These are phyloP conservation scores for Epicampocera succincta DNA, from an alignment of 2,888 invertebrate species.

Conservation along the genomic window DNA sequence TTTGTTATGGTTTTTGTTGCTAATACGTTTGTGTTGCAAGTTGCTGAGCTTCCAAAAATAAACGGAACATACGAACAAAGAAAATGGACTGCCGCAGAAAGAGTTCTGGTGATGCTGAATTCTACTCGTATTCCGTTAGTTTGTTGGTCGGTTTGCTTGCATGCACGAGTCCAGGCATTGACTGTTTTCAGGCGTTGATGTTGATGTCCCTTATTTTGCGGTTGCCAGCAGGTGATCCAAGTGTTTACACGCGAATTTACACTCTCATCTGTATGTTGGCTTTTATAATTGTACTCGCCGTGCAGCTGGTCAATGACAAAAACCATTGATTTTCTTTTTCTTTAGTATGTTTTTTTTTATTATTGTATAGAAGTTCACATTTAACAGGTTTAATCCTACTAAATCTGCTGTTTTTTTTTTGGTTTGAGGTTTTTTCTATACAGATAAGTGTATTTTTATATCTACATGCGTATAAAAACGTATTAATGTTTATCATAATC, in stretches of 20 bases:
- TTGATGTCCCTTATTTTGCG: conserved; percentile 65
- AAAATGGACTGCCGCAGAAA: conserved; percentile 22
- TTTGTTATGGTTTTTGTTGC: conserved; percentile 59
- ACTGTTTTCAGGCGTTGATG: conserved; percentile 59
- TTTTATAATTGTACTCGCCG: conserved; percentile 62
- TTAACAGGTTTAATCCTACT: conserved; percentile 60
- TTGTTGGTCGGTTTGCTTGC: conserved; percentile 24
- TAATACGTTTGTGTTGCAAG: conserved; percentile 39
- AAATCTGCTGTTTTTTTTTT: conserved; percentile 56
- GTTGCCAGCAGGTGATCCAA: conserved; percentile 80
- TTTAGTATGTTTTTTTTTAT: conserved; percentile 12
- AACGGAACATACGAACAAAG: not conserved
- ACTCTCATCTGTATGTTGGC: conserved; percentile 78
- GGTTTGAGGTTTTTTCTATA: conserved; percentile 17
- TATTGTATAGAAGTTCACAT: conserved; percentile 31
- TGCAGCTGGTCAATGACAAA: conserved; percentile 70
- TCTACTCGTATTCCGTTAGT: conserved; percentile 59
- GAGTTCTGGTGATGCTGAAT: conserved; percentile 23
- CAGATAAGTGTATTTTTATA: conserved; percentile 37
- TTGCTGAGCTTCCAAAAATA: conserved; percentile 26
- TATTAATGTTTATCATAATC: conserved; percentile 54
- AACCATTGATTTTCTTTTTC: conserved; percentile 56
- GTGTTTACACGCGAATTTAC: conserved; percentile 82
- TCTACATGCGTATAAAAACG: conserved; percentile 35
- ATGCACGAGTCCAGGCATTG: conserved; percentile 21